Percentiles rank a stretch among this genome's conserved stretches.
Evolutionary conservation across 2,797 vertebrate genomes (phyloP).

Genomic region (Pelochelys cantorii): DNA sequence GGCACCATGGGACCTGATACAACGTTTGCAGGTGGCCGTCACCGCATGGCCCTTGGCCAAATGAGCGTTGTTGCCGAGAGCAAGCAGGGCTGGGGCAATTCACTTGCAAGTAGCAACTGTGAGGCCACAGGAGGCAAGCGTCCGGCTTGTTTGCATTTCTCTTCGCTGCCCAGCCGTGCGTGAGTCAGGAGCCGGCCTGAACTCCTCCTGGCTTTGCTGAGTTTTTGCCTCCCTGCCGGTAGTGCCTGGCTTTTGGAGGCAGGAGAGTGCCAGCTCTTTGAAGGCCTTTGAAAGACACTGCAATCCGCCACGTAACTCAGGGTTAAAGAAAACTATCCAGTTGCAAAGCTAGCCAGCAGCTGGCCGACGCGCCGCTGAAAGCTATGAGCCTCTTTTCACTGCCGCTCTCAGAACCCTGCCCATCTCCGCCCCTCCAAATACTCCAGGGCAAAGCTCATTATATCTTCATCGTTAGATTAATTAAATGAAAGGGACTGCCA

Average conservation of each 20-base stretch:
- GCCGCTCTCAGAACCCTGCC: background rate
- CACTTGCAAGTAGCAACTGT: background rate
- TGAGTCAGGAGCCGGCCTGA: too few species aligned
- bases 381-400: background rate
- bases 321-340: background rate
- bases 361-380: background rate
- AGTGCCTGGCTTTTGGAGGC: background rate
- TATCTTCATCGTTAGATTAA: background rate
- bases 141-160: background rate
- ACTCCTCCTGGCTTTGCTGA: background rate
- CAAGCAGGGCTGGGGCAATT: background rate
- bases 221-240: background rate
- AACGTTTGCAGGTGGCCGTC: background rate
- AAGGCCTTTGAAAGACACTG: background rate
- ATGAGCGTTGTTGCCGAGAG: background rate
- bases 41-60: background rate
- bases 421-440: background rate
- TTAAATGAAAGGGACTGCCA: background rate
- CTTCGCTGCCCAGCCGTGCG: background rate
- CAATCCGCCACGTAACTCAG: background rate
- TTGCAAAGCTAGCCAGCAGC: background rate
- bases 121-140: background rate
- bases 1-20: background rate
- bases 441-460: background rate
- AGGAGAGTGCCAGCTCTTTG: background rate